A percentile compares a stretch with the other conserved stretches of the same genome.
Conservation (phyloP, 2,113 vertebrate species). For the Pseudopipra pipra region DNA sequence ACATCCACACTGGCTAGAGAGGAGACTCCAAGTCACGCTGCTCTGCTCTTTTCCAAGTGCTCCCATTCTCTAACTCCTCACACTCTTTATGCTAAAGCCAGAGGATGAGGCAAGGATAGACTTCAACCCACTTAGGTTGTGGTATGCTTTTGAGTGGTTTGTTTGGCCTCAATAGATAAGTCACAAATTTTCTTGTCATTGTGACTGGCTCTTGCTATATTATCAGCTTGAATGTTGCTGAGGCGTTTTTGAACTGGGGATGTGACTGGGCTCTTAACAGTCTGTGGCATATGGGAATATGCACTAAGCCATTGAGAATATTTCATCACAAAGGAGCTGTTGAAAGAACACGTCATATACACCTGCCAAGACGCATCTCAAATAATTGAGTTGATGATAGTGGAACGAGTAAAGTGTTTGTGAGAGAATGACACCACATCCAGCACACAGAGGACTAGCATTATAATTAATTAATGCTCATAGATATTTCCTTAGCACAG, state of each 20-base stretch:
- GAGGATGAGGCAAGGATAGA: neutral
- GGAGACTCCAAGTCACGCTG: neutral
- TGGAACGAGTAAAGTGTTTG: neutral
- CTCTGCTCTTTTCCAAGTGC: neutral
- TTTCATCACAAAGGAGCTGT: slow-evolving; percentile 40
- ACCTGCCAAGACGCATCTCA: slow-evolving; percentile 31
- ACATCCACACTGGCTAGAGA: neutral
- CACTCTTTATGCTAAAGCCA: neutral
- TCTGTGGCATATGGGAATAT: neutral
- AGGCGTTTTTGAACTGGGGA: neutral
- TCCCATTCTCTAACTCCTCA: neutral
- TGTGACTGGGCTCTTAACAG: neutral
- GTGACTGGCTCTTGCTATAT: neutral
- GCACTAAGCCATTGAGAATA: slow-evolving; percentile 1
- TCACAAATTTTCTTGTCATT: neutral
- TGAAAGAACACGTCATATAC: neutral
- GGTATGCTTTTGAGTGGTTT: neutral
- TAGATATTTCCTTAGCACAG: neutral
- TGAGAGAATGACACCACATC: neutral
- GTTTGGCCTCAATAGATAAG: neutral
- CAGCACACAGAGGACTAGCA: neutral
- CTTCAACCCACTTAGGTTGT: neutral
- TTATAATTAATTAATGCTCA: slow-evolving; percentile 53
- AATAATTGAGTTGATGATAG: slow-evolving; percentile 23
- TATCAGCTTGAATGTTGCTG: neutral